A percentile compares a stretch with the other conserved stretches of the same genome.
These are phyloP conservation scores for Tarsius wallacei DNA, from an alignment of 2,797 vertebrate genomes.

Conservation along the genomic window DNA sequence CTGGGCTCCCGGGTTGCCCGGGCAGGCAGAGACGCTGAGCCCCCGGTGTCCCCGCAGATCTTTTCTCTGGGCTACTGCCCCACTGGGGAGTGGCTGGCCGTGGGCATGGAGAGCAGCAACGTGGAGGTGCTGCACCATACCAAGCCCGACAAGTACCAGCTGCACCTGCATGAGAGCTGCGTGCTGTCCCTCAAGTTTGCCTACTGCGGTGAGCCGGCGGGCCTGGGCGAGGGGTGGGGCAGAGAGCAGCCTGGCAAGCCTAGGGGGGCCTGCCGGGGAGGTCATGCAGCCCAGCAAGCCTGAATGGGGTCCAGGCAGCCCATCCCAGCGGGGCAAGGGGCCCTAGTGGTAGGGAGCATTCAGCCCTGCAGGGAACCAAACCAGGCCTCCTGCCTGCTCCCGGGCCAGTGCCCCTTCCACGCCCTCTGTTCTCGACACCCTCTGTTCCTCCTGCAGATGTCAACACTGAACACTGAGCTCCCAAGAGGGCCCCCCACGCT, in stretches of 20 bases:
- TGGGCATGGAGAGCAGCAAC: conserved; percentile 99
- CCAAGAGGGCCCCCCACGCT: no score
- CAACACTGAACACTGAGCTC: neutral
- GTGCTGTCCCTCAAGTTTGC: conserved; percentile 99
- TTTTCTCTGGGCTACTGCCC: conserved; percentile 98
- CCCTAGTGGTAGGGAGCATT: no score
- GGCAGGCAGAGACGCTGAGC: neutral
- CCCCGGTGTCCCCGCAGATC: conserved; percentile 90
- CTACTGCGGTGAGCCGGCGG: conserved; percentile 94
- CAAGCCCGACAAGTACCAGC: conserved; percentile 98
- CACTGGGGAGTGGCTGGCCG: conserved; percentile 97
- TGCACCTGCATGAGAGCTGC: conserved; percentile 98
- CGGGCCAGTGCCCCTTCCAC: rapidly evolving
- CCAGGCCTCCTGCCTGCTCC: neutral
- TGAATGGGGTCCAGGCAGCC: no score
- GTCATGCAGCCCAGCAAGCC: no score
- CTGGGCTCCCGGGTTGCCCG: no score
- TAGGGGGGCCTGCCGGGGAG: no score
- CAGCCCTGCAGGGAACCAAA: neutral
- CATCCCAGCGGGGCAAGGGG: no score
- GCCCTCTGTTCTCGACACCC: neutral
- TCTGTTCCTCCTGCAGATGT: neutral
- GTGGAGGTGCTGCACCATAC: conserved; percentile 98
- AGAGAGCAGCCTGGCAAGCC: no score
- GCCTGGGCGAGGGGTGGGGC: neutral